A percentile compares a stretch with the other conserved stretches of the same genome.
Conservation (phyloP, 2,113 vertebrate genomes). For the Zapornia atra region DNA sequence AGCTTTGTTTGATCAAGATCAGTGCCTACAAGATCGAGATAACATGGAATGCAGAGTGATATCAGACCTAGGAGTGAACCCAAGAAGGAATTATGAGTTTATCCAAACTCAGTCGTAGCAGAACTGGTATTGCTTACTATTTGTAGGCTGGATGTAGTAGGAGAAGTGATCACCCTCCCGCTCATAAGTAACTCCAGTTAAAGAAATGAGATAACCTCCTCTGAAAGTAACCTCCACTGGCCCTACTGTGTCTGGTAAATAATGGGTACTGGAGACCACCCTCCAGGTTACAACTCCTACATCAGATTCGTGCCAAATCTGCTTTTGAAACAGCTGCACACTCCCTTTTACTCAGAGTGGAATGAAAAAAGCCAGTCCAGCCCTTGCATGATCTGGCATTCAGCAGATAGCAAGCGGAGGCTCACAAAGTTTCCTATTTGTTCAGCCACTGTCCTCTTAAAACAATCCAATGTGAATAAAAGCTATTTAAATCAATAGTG, state of each 20-base stretch:
- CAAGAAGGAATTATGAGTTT: neutral
- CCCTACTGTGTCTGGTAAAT: neutral
- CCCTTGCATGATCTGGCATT: neutral
- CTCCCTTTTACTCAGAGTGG: neutral
- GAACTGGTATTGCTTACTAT: neutral
- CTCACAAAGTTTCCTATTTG: neutral
- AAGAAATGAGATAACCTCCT: neutral
- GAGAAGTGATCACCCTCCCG: neutral
- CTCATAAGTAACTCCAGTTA: neutral
- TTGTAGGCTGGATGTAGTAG: neutral
- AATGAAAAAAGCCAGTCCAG: neutral
- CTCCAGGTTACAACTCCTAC: neutral
- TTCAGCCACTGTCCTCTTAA: neutral
- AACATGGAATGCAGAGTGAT: neutral
- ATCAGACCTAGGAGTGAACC: neutral
- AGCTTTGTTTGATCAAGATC: neutral
- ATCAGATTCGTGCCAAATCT: neutral
- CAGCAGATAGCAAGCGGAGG: neutral
- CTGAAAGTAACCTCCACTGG: neutral
- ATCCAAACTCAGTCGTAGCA: neutral
- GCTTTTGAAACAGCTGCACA: neutral
- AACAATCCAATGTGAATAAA: neutral
- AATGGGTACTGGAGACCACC: neutral
- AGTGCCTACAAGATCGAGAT: neutral
- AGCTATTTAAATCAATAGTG: conserved; percentile 23